Percentiles rank a stretch among this genome's conserved stretches.
These are phyloP conservation scores for Aurelia aurita complex sp. Pacific DNA, from an alignment of 30 jellyfish, hydroid and myxozoan genomes.

Conservation along the genomic window DNA sequence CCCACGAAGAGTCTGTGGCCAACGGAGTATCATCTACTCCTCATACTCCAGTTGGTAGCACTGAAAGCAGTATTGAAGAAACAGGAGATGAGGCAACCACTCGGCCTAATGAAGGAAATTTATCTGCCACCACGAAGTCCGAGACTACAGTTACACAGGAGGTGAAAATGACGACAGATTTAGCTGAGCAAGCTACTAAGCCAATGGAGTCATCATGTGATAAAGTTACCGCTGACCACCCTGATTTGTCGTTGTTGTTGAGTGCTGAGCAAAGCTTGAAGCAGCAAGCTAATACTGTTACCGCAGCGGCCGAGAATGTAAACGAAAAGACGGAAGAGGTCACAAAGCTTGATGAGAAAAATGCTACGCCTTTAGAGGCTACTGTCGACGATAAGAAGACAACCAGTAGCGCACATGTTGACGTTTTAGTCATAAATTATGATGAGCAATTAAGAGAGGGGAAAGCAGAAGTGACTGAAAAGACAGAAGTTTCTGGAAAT, in stretches of 20 bases:
- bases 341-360: neutral
- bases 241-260: conserved; percentile 38
- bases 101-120: neutral
- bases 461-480: conserved; percentile 51
- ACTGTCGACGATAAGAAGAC: neutral
- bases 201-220: conserved; percentile 8
- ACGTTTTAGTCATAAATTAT: conserved; percentile 39
- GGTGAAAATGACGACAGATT: neutral
- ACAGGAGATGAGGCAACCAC: neutral
- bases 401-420: conserved; percentile 31
- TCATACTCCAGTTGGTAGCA: too few species aligned
- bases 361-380: neutral
- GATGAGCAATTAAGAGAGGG: conserved; percentile 56
- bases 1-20: too few species aligned
- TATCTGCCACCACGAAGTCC: neutral
- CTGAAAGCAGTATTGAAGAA: neutral
- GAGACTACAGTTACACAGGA: neutral
- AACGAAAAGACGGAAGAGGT: neutral
- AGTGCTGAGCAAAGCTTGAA: conserved; percentile 19
- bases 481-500: neutral
- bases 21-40: too few species aligned
- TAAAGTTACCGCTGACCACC: conserved; percentile 1
- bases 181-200: neutral
- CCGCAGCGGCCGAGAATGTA: neutral
- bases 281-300: neutral